Conservation (phyloP, 2,113 vertebrate species). For the Regulus satrapa region DNA sequence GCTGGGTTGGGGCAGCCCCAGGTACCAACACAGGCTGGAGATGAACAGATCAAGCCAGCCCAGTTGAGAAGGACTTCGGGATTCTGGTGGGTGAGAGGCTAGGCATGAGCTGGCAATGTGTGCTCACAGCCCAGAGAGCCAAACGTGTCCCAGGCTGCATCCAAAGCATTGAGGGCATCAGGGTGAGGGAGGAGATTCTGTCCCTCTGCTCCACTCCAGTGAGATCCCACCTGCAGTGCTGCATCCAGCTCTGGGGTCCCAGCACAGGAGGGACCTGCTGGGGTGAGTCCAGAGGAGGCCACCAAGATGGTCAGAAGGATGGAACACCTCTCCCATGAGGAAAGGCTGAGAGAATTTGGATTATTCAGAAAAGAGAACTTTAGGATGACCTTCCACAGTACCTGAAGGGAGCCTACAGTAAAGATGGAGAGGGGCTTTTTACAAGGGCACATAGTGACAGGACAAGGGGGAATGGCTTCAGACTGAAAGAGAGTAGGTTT, state of each 20-base stretch:
- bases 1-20: not conserved
- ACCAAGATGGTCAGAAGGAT: not conserved
- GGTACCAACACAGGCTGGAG: not conserved
- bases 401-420: not conserved
- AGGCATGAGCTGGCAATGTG: rapidly evolving
- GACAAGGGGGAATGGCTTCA: not conserved
- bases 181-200: not conserved
- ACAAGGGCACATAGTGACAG: not conserved
- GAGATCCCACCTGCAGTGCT: not conserved
- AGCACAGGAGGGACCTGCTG: not conserved
- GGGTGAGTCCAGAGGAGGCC: not conserved
- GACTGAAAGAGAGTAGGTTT: not conserved
- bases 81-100: not conserved
- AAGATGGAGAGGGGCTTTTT: not conserved
- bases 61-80: not conserved
- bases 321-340: not conserved
- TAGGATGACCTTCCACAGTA: not conserved
- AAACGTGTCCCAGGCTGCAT: not conserved
- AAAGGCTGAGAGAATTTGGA: not conserved
- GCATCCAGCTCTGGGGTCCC: not conserved
- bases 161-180: not conserved
- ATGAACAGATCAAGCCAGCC: not conserved
- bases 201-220: not conserved
- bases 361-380: not conserved
- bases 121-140: not conserved